Evolutionary conservation across 2,888 invertebrate genomes (phyloP).

Genomic region (Pherbina coryleti): DNA sequence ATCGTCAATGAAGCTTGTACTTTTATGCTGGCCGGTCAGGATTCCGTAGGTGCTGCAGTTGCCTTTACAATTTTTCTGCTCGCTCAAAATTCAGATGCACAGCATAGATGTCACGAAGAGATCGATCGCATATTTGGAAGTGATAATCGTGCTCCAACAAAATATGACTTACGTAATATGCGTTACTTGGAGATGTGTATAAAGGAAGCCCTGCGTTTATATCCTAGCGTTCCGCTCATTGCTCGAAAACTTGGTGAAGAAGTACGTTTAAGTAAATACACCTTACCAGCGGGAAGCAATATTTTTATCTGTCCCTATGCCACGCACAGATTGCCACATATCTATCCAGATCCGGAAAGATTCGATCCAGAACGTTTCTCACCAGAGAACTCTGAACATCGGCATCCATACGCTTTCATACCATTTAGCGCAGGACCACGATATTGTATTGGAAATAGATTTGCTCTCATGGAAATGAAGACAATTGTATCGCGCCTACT

Average conservation of each 20-base stretch:
- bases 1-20: slow-evolving; percentile 75
- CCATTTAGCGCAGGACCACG: slow-evolving; percentile 75
- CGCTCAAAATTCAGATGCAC: slow-evolving; percentile 72
- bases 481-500: slow-evolving; percentile 72
- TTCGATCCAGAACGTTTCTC: slow-evolving; percentile 74
- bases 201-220: slow-evolving; percentile 75
- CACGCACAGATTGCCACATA: slow-evolving; percentile 73
- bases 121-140: slow-evolving; percentile 69
- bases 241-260: slow-evolving; percentile 67
- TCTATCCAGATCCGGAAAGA: slow-evolving; percentile 73
- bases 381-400: slow-evolving; percentile 70
- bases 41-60: slow-evolving; percentile 73
- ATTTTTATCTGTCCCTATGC: slow-evolving; percentile 72
- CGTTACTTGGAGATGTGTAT: slow-evolving; percentile 78
- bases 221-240: slow-evolving; percentile 68
- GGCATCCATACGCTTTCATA: slow-evolving; percentile 73
- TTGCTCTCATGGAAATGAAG: slow-evolving; percentile 75
- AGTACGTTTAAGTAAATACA: slow-evolving; percentile 68
- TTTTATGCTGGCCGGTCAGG: slow-evolving; percentile 77
- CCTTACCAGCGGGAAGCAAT: slow-evolving; percentile 72
- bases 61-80: slow-evolving; percentile 73
- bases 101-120: slow-evolving; percentile 70
- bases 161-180: slow-evolving; percentile 75
- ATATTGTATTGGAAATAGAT: slow-evolving; percentile 73
- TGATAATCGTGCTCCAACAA: slow-evolving; percentile 69